Evolutionary conservation across 2,888 invertebrate species (phyloP), one percentile per base, ranked within the genome.

Genomic region (Heliconius erato): DNA sequence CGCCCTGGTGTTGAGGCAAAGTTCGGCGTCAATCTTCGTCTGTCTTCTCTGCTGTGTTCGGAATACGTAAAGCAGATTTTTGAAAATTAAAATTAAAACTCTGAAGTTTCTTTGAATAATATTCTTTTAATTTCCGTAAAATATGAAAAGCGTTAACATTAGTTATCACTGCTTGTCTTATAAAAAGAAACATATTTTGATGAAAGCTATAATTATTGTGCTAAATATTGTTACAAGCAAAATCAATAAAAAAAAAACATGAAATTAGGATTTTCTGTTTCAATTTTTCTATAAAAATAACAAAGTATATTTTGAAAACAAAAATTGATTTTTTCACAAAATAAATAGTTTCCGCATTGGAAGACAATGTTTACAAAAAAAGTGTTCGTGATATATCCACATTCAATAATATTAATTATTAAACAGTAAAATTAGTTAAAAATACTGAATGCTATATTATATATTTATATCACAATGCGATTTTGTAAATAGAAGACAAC

Each of bases 91-190:
- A 32, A 81, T 65, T 63, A 67, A 83, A 74, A 79, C 16, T 44
- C 78, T 65, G 11, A 40, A 40, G 72, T 16, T 26, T 54, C 35
- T 7, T 28, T 59, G 59, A 76, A 79, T 76, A 76, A 65, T 82
- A 79, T 79, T 68, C 74, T 79, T 83, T 72, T 84, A 80, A 84
- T 82, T 92, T 88, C 88, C 90, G 92, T 92, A 92, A 92, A 94
- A 93, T 94, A 93, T 92, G 91, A 92, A 90, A 92, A 94, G 94
- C 93, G 83, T 90, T 93, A 92, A 94, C 93, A 90, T 90, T 91
- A 86, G 86, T 88, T 84, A 89, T 87, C 89, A 89, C 88, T 89
- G 82, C 83, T 83, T 86, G 84, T 84, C 80, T 84, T 83, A 81
- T 67, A 74, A 59, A 65, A 80, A 78, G 49, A 78, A 32, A 49